These are phyloP conservation scores for Hypena proboscidalis DNA, from an alignment of 2,888 invertebrate species.

Conservation along the genomic window DNA sequence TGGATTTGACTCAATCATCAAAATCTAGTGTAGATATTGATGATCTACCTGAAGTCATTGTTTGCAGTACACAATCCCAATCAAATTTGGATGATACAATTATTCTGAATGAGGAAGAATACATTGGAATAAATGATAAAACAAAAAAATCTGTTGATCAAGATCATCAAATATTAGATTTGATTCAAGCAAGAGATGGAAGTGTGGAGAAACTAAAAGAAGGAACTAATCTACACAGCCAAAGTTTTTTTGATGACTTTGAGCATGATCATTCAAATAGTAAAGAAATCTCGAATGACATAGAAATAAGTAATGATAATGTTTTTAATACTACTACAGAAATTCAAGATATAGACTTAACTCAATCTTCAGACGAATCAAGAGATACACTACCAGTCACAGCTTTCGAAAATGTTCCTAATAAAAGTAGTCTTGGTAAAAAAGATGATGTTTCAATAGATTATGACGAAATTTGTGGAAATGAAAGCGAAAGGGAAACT, in stretches of 20 bases:
- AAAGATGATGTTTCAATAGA: constrained; percentile 66
- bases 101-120: constrained; percentile 45
- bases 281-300: constrained; percentile 18
- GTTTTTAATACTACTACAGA: constrained; percentile 28
- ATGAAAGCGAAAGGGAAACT: constrained; percentile 12
- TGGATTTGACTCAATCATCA: constrained; percentile 67
- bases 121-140: constrained; percentile 24
- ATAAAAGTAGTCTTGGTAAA: constrained; percentile 54
- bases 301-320: constrained; percentile 16
- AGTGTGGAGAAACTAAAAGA: constrained; percentile 4
- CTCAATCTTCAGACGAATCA: constrained; percentile 55
- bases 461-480: constrained; percentile 66
- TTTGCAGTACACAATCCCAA: constrained; percentile 41
- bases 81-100: constrained; percentile 53
- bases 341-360: constrained; percentile 58
- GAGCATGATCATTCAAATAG: constrained; percentile 54
- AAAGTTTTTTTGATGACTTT: constrained; percentile 58
- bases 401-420: constrained; percentile 9
- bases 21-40: constrained; percentile 46
- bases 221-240: constrained; percentile 21
- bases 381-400: constrained; percentile 14
- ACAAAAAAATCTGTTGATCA: constrained; percentile 7
- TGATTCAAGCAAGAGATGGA: constrained; percentile 37
- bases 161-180: constrained; percentile 30
- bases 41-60: constrained; percentile 58